Conservation (phyloP, 1,140 invertebrate genomes). For the Atopsyche davidsoni region DNA sequence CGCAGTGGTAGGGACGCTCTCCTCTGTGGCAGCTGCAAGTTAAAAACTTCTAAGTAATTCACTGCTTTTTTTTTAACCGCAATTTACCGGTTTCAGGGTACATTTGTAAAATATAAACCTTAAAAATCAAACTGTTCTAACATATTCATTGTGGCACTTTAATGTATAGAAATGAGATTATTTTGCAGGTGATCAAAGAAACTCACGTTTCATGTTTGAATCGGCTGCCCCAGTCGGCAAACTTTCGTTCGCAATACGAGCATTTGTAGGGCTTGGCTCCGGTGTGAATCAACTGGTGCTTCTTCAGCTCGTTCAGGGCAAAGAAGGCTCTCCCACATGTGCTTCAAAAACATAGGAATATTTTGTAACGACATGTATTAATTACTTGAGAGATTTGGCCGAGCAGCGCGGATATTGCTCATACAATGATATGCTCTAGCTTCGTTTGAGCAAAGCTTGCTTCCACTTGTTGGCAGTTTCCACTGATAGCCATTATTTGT, state of each 20-base stretch:
- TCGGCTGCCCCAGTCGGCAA: conserved; percentile 24
- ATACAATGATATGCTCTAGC: too few relatives aligned
- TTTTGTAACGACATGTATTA: too few relatives aligned
- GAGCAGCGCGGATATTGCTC: too few relatives aligned
- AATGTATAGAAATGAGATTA: not conserved
- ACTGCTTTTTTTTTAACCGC: not conserved
- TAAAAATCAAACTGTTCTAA: not conserved
- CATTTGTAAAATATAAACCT: not conserved
- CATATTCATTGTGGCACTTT: not conserved
- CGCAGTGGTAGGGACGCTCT: conserved; percentile 25
- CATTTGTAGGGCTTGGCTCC: conserved; percentile 23
- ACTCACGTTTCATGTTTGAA: conserved; percentile 28
- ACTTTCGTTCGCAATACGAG: conserved; percentile 20
- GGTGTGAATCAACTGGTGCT: conserved; percentile 16
- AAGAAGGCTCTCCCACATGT: conserved; percentile 20
- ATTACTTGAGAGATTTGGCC: too few relatives aligned
- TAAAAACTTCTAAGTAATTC: conserved; percentile 1
- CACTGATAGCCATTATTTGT: too few relatives aligned
- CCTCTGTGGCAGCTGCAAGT: conserved; percentile 21
- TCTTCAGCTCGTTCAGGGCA: conserved; percentile 11
- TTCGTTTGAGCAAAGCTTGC: too few relatives aligned
- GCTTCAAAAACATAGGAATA: too few relatives aligned
- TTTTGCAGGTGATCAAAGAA: too few relatives aligned
- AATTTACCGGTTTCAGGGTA: not conserved
- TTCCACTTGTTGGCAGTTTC: too few relatives aligned